Conservation (phyloP, 2,888 invertebrate genomes). For the Standfussiana lucernea region DNA sequence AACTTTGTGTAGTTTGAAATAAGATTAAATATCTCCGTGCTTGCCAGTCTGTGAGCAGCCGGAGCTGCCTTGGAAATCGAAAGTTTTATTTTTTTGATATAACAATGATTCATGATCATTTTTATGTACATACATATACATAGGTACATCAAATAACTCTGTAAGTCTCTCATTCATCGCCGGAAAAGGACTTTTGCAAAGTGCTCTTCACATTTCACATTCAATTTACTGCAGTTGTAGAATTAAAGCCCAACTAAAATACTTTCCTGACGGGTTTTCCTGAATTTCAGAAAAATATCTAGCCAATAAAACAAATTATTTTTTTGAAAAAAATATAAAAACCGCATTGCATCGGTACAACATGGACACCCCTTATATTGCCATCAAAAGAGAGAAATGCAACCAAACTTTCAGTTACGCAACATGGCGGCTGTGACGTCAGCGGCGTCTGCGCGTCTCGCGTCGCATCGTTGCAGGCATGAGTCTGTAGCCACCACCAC, state of each 20-base stretch:
- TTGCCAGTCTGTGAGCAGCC: neutral
- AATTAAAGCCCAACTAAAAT: too few species aligned
- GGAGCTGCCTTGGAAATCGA: neutral
- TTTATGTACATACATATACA: too few species aligned
- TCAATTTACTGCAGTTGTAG: too few species aligned
- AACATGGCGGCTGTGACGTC: slow-evolving; percentile 55
- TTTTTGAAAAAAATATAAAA: neutral
- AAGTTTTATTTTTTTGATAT: too few species aligned
- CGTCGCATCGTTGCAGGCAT: neutral
- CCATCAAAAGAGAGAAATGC: slow-evolving; percentile 42
- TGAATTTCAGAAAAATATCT: neutral
- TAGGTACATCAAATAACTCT: too few species aligned
- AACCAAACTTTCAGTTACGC: slow-evolving; percentile 43
- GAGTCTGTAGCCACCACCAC: too few species aligned
- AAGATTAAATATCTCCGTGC: neutral
- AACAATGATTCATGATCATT: too few species aligned
- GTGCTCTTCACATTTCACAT: too few species aligned
- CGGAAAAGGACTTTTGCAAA: too few species aligned
- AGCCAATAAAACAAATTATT: neutral
- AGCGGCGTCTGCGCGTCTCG: slow-evolving; percentile 67
- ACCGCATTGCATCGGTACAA: neutral
- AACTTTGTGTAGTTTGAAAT: neutral
- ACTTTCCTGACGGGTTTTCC: too few species aligned
- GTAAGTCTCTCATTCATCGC: too few species aligned
- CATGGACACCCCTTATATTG: neutral